Evolutionary conservation across 2,888 invertebrate species (phyloP), one percentile per base, ranked within the genome.

Genomic region (Leptinotarsa tumamoca): DNA sequence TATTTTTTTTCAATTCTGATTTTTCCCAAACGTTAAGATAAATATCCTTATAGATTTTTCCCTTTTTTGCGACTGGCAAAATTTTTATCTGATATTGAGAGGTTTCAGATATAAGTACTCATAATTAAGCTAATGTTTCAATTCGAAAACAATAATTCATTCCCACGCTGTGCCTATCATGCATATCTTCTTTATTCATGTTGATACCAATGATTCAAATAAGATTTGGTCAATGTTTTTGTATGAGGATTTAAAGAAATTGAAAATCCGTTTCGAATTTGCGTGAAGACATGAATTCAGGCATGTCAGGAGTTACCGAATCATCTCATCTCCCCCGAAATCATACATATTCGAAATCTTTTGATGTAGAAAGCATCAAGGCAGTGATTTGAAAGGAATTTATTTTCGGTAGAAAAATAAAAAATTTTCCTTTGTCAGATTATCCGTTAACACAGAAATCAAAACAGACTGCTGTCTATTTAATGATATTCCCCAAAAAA

Each of bases 261-360:
- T 17, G 15, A 23, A 58, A 58, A 27, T 21, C 49, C 43, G 5
- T 15, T 17, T 70, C 49, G 14, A 17, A 70, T 61, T 58, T 50
- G 43, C 49, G 5, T 43, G 58, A 43, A 58, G 50, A 50, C 43
- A n/a, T 58, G 58, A 70, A 70, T 70, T 70, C 58, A 21, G 49
- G 49, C 70, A 33, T 7, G 21, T 21, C 43, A 50, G 58, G 70
- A 70, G 23, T 70, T 56, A 70, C 70, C 50, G 58, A 43, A 70
- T 70, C 58, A 70, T 58, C 58, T 4, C 27, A 33, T 21, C 50
- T 43, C 49, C 49, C 17, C 58, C n/a, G 15, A 18, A 56, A 58
- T 70, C 70, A 70, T 70, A 58, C 70, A 70, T 70, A 70, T 70
- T 58, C 58, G 58, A 56, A 58, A 70, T 61, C 49, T 70, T 70